Conservation (phyloP, 2,888 invertebrate species). For the Prenolepis imparis region DNA sequence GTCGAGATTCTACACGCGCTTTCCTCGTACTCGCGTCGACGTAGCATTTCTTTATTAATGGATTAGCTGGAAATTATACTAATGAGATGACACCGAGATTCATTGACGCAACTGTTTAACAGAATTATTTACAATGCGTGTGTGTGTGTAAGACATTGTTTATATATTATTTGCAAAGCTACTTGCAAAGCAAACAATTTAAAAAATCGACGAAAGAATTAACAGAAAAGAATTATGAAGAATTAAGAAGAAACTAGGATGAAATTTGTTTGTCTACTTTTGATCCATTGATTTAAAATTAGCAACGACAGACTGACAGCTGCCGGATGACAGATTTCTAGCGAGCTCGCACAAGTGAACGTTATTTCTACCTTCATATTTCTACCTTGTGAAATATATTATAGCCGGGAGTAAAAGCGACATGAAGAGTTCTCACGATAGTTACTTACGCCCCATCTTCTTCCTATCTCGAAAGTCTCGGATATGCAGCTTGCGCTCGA, state of each 20-base stretch:
- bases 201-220: not conserved
- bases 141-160: not conserved
- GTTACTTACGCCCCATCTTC: slow-evolving; percentile 44
- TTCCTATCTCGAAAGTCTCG: slow-evolving; percentile 30
- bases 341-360: slow-evolving; percentile 14
- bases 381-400: slow-evolving; percentile 24
- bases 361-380: slow-evolving; percentile 20
- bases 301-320: slow-evolving; percentile 7
- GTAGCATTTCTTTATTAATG: slow-evolving; percentile 6
- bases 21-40: not conserved
- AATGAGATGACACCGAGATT: not conserved
- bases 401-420: slow-evolving; percentile 29
- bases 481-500: slow-evolving; percentile 27
- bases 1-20: slow-evolving; percentile 4
- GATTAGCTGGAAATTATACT: slow-evolving; percentile 29
- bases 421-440: slow-evolving; percentile 48
- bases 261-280: slow-evolving; percentile 5
- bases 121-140: not conserved
- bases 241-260: slow-evolving; percentile 8
- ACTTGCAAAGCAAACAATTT: not conserved
- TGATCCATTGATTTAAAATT: slow-evolving; percentile 22
- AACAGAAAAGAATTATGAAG: not conserved
- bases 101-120: not conserved
- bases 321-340: not conserved
- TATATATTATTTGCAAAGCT: not conserved